These are phyloP conservation scores for Sphenodon punctatus DNA, from an alignment of 2,797 vertebrate species.

Conservation along the genomic window DNA sequence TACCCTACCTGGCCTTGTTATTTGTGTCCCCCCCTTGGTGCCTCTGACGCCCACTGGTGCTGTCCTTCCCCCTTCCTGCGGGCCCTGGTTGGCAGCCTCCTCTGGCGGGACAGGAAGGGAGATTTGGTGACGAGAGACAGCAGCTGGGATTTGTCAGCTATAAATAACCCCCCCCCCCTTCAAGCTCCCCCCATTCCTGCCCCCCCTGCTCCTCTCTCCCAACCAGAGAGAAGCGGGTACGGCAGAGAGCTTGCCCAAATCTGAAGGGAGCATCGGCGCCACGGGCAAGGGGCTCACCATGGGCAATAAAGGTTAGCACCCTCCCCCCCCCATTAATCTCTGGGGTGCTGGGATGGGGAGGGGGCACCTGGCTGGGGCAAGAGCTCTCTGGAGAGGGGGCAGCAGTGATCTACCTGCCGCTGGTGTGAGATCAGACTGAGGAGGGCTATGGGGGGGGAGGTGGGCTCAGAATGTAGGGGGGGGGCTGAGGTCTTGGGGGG, in stretches of 20 bases:
- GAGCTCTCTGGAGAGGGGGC: too few relatives aligned
- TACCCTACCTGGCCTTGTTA: too few relatives aligned
- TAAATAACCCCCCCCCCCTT: slow-evolving; percentile 18
- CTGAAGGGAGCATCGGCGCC: background rate
- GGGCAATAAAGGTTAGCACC: slow-evolving; percentile 21
- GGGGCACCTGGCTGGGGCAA: too few relatives aligned
- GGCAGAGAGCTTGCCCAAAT: background rate
- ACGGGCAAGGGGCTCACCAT: background rate
- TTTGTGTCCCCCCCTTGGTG: background rate
- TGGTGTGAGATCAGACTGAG: too few relatives aligned
- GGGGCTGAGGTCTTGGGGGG: too few relatives aligned
- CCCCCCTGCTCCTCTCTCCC: background rate
- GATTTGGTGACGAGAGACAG: background rate
- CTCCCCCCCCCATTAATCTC: background rate
- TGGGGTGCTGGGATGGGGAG: slow-evolving; percentile 31
- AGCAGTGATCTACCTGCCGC: too few relatives aligned
- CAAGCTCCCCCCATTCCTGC: background rate
- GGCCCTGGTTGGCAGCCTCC: background rate
- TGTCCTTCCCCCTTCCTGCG: background rate
- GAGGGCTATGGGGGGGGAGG: too few relatives aligned
- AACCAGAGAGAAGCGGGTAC: background rate
- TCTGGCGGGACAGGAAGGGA: background rate
- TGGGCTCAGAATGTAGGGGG: too few relatives aligned
- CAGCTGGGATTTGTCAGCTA: slow-evolving; percentile 50
- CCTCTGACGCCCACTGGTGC: too few relatives aligned